Evolutionary conservation across 1,140 invertebrate species (phyloP).

Genomic region (Halesus radiatus): DNA sequence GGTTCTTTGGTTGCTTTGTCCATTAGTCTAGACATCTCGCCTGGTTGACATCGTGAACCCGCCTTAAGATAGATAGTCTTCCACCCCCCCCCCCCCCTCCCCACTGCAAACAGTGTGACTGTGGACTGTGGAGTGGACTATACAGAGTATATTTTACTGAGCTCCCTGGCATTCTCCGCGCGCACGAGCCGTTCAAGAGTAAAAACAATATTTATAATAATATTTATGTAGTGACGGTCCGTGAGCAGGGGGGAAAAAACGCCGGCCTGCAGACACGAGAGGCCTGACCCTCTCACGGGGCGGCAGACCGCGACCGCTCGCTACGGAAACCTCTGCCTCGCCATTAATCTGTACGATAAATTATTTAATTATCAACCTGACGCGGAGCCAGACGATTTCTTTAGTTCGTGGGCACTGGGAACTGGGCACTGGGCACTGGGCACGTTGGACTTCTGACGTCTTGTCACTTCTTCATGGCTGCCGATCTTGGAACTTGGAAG

Average conservation of each 20-base stretch:
- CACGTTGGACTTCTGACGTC: too few relatives aligned
- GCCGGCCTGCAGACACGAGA: constrained; percentile 29
- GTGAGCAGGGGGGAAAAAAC: constrained; percentile 44
- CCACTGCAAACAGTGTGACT: too few relatives aligned
- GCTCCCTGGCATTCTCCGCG: constrained; percentile 5
- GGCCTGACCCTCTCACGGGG: constrained; percentile 13
- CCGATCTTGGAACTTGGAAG: not conserved
- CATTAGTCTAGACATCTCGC: too few relatives aligned
- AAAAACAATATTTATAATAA: constrained; percentile 41
- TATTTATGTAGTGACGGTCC: constrained; percentile 46
- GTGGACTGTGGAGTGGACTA: too few relatives aligned
- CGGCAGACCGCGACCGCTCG: constrained; percentile 34
- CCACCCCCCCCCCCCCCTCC: too few relatives aligned
- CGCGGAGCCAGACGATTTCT: not conserved
- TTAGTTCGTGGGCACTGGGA: too few relatives aligned
- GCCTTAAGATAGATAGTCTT: not conserved
- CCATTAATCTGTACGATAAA: not conserved
- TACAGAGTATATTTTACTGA: not conserved
- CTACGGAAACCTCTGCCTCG: not conserved
- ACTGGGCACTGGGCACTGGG: too few relatives aligned
- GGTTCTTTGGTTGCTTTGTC: too few relatives aligned
- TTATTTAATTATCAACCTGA: constrained; percentile 1
- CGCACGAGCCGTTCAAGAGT: constrained; percentile 26
- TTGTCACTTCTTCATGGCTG: too few relatives aligned
- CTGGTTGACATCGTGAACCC: not conserved